Percentiles rank a stretch among this genome's conserved stretches.
Evolutionary conservation across 2,113 vertebrate species (phyloP).

Genomic region (Psophia crepitans): DNA sequence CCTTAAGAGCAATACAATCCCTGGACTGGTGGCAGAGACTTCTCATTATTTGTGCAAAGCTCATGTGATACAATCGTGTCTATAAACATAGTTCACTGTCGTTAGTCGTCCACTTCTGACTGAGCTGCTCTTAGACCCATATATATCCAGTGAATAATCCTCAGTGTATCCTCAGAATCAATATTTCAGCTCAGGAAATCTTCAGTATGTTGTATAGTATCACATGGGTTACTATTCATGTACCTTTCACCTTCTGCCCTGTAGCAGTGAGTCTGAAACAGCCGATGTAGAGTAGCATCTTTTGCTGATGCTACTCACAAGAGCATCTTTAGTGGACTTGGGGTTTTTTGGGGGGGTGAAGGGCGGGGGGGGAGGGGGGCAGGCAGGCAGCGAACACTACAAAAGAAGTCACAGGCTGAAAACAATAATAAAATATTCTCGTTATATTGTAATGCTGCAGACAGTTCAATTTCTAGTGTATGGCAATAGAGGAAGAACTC

Average conservation of each 20-base stretch:
- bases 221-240: neutral
- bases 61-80: neutral
- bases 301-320: neutral
- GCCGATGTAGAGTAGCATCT: neutral
- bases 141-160: neutral
- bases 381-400: neutral
- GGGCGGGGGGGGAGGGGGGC: too few relatives aligned
- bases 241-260: neutral
- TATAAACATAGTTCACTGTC: neutral
- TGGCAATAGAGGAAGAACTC: conserved; percentile 41
- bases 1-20: neutral
- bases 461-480: conserved; percentile 2
- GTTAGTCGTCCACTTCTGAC: neutral
- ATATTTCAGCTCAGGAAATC: neutral
- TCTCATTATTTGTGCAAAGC: neutral
- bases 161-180: too few relatives aligned
- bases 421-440: conserved; percentile 56
- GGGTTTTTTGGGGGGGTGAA: neutral
- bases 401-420: conserved; percentile 32
- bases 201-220: neutral
- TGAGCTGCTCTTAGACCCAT: neutral
- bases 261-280: neutral
- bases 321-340: neutral
- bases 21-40: neutral
- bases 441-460: conserved; percentile 29